Conservation (phyloP, 1,140 invertebrate genomes). For the Drosophila santomea region DNA sequence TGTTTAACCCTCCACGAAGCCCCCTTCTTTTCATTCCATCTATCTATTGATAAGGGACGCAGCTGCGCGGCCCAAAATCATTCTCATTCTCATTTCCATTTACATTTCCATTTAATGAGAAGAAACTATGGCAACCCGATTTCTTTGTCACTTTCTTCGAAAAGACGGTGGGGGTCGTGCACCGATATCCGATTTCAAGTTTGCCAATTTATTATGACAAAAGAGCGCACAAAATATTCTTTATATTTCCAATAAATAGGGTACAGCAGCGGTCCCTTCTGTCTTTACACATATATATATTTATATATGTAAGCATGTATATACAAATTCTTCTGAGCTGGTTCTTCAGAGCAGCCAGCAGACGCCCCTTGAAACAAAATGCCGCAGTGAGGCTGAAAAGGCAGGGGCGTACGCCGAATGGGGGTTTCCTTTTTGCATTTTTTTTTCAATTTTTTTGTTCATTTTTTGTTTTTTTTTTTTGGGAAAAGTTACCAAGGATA, state of each 20-base stretch:
- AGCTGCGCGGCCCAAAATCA: constrained; percentile 47
- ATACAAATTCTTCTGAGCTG: constrained; percentile 1
- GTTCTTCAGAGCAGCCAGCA: constrained; percentile 19
- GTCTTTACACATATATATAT: not conserved
- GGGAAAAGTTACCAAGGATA: constrained; percentile 59
- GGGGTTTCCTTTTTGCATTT: not conserved
- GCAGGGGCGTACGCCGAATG: not conserved
- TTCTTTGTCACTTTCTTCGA: constrained; percentile 38
- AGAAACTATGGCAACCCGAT: constrained; percentile 63
- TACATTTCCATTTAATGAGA: constrained; percentile 62
- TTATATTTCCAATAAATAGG: constrained; percentile 45
- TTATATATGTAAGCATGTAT: constrained; percentile 1
- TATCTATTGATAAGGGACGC: not conserved
- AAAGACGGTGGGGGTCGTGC: not conserved
- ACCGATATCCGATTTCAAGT: constrained; percentile 68
- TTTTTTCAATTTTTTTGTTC: no score
- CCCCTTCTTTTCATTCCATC: no score
- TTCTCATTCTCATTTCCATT: constrained; percentile 51
- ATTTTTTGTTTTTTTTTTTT: not conserved
- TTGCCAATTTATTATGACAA: constrained; percentile 66
- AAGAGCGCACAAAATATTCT: constrained; percentile 45
- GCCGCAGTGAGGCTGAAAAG: constrained; percentile 36
- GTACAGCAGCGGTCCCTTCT: not conserved
- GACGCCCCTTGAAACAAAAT: constrained; percentile 66
- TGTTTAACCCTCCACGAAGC: constrained; percentile 14